A percentile compares a stretch with the other conserved stretches of the same genome.
These are phyloP conservation scores for Sinocyclocheilus anshuiensis DNA, from an alignment of 2,113 vertebrate species.

Conservation along the genomic window DNA sequence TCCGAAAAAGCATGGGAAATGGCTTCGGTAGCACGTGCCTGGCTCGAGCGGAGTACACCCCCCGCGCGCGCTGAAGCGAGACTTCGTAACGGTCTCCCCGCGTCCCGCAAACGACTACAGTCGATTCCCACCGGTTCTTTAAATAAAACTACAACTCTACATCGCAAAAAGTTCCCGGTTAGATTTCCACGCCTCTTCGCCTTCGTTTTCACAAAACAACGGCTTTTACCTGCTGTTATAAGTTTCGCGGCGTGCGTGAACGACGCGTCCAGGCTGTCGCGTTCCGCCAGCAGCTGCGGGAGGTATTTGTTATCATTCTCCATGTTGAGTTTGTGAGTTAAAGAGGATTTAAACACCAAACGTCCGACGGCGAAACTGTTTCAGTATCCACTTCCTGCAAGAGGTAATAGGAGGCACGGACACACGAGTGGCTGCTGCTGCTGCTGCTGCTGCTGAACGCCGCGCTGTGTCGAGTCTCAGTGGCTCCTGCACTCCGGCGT, in stretches of 20 bases:
- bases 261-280: conserved; percentile 88
- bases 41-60: not conserved
- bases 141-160: not conserved
- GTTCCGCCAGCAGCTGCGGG: conserved; percentile 91
- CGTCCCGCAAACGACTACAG: conserved; percentile 1
- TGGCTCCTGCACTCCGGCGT: conserved; percentile 39
- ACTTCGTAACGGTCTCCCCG: conserved; percentile 8
- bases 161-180: not conserved
- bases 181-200: too few relatives aligned
- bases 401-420: not conserved
- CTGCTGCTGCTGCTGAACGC: too few relatives aligned
- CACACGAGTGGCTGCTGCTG: not conserved
- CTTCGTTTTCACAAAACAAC: not conserved
- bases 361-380: conserved; percentile 67
- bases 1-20: not conserved
- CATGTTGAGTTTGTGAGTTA: conserved; percentile 75
- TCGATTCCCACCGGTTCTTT: not conserved
- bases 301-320: conserved; percentile 89
- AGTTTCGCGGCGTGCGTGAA: conserved; percentile 93
- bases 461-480: not conserved
- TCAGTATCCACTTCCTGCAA: conserved; percentile 50
- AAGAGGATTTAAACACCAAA: conserved; percentile 55
- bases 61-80: not conserved
- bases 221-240: conserved; percentile 85
- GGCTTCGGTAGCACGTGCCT: conserved; percentile 1